Base-by-base conservation (phyloP, 2,888 invertebrate genomes). In the Sminthurides aquaticus region DNA sequence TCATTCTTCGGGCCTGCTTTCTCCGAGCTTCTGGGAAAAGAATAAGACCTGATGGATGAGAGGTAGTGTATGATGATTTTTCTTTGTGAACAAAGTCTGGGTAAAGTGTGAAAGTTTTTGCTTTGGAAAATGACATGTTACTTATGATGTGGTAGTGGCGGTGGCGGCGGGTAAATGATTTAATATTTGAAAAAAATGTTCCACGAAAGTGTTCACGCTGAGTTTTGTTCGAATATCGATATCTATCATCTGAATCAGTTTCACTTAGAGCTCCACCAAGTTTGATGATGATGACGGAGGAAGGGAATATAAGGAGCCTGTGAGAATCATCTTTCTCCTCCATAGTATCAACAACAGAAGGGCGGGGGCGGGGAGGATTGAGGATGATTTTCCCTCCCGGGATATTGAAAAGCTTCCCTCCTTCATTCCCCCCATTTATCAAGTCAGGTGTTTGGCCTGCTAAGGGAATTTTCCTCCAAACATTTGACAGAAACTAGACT, bases 161-260 rank as follows among this genome's bases (percentile, higher is more conserved):
- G 20, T 20, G 43, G 43, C 43, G 52, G 18, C 22, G 20, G 20
- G 52, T 52, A 52, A 52, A 52, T 52, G 52, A 52, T 52, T 52
- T 52, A 52, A 52, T 52, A 52, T 52, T 52, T 52, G 18, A 5
- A 15, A 52, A 52, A 52, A 52, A 52, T 52, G 52, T 22, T 52
- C 52, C 52, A 20, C 5, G 52, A 52, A 52, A 52, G 52, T 52
- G 52, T 20, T 52, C 52, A 52, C 52, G 52, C 52, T 52, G 52
- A 20, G 52, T 8, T n/a, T 34, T 34, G 43, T 34, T 15, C 15
- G 22, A 52, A 52, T 52, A 52, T 52, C 52, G 22, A 52, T 52
- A 52, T 52, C 18, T 52, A 52, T 52, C 52, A 52, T 52, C 15
- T 52, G 18, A 22, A 52, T 22, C 22, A 52, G 52, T 52, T 52